Base-by-base conservation (phyloP, 30 jellyfish, hydroid and myxozoan species). In the Sanderia malayensis region DNA sequence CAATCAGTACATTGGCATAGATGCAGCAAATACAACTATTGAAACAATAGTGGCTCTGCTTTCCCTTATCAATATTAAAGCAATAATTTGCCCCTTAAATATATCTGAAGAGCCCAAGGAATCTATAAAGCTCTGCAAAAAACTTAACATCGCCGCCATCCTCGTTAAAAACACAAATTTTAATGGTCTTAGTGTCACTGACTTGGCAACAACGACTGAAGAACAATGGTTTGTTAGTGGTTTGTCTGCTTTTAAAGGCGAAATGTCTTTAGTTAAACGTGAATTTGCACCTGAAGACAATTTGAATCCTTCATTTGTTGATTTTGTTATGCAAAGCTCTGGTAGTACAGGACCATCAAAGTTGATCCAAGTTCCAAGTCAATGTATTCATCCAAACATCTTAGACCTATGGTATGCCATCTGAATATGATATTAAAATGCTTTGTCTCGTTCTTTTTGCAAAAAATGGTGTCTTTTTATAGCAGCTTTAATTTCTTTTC, bases 261-360 rank as follows among this genome's bases (percentile, higher is more conserved):
- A 37, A 4, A 6, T 37, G 13, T 11, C 20, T 20, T 41, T 49
- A 24, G 22, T 23, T 15, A 26, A 21, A 45, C 52, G 9, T n/a
- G n/a, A n/a, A n/a, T n/a, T n/a, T n/a, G n/a, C n/a, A n/a, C n/a
- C n/a, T n/a, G n/a, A n/a, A n/a, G n/a, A n/a, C n/a, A n/a, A n/a
- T n/a, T n/a, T n/a, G n/a, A n/a, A n/a, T n/a, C n/a, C n/a, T n/a
- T n/a, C n/a, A n/a, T n/a, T n/a, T n/a, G 34, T 76, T 27, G 89
- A 89, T 24, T 83, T 66, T 65, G 70, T 90, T 15, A 86, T 82
- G 1, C 74, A 72, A 59, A 90, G 86, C 44, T 90, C 97, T 21
- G 97, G 97, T 4, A 90, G 89, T 31, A 90, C 97, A 1, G 95
- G 97, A 27, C 61, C 32, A 0, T 88, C 95, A 8, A 90, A 90